Conservation (phyloP, 2,888 invertebrate species). For the Sacculina carcini region DNA sequence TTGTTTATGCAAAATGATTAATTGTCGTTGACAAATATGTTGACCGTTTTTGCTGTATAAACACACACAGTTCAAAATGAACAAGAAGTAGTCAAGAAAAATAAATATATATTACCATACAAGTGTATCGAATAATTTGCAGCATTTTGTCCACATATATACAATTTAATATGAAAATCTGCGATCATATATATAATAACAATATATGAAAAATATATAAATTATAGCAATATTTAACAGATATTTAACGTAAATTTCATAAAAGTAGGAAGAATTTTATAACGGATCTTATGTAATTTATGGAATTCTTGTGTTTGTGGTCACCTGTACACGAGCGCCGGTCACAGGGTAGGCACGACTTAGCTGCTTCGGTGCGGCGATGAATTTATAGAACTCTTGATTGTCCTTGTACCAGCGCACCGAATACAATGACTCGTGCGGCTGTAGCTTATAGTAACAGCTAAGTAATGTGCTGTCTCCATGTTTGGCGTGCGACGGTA, state of each 20-base stretch:
- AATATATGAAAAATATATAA: not conserved
- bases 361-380: constrained; percentile 13
- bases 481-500: no score
- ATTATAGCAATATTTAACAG: not conserved
- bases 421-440: constrained; percentile 25
- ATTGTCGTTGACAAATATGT: no score
- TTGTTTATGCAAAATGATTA: no score
- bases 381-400: constrained; percentile 26
- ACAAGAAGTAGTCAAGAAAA: not conserved
- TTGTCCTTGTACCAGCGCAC: constrained; percentile 19
- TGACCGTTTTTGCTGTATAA: no score
- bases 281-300: not conserved
- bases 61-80: constrained; percentile 3
- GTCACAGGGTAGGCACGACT: constrained; percentile 6
- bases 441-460: no score
- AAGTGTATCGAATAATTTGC: constrained; percentile 5
- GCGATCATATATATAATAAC: not conserved
- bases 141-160: constrained; percentile 7
- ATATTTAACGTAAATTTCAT: not conserved
- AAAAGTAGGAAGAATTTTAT: not conserved
- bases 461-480: no score
- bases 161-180: constrained; percentile 7
- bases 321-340: constrained; percentile 9
- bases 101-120: constrained; percentile 5
- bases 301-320: not conserved